Evolutionary conservation across 1,140 invertebrate species (phyloP), one percentile per base, ranked within the genome.

Genomic region (Pogonomyrmex californicus): DNA sequence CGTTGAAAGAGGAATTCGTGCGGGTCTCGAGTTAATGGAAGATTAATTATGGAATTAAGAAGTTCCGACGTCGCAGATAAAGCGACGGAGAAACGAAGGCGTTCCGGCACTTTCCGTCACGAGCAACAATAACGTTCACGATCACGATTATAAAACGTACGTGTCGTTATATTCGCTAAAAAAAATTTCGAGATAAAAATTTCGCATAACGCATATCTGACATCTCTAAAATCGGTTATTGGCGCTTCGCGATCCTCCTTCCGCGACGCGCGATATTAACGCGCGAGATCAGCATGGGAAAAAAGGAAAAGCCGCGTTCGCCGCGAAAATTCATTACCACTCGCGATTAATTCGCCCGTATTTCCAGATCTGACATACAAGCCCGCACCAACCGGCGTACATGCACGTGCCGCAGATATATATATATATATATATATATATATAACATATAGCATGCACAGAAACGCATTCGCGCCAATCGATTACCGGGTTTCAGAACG

Each of bases 1-100:
- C 30, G 54, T 14, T 83, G 54, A 83, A 83, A 82, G 54, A 71
- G 47, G 47, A 36, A 60, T 73, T 47, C 17, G 5, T 12, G 30
- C 23, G 47, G 38, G 14, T 41, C 30, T 33, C 51, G 30, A 60
- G 66, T 73, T 73, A 82, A 73, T 41, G 66, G 54, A 33, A 82
- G 68, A 75, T 73, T 83, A 83, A 83, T 83, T 83, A 70, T 56
- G 12, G n/a, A 47, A 83, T 83, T 62, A 73, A 83, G 41, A 60
- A 82, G 51, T 60, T 73, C 12, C 68, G 41, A 47, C 51, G 17
- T 44, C 7, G n/a, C 12, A 62, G 51, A 58, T 82, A 47, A 47
- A 47, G 41, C 36, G 36, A 60, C 9, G 17, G 47, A 47, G 47
- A 23, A 58, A 10, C 10, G 17, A 41, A 23, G 14, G 33, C n/a